phyloP scores from a whole-genome alignment of 2,888 invertebrate genomes.

The Eurytoma californica region DNA sequence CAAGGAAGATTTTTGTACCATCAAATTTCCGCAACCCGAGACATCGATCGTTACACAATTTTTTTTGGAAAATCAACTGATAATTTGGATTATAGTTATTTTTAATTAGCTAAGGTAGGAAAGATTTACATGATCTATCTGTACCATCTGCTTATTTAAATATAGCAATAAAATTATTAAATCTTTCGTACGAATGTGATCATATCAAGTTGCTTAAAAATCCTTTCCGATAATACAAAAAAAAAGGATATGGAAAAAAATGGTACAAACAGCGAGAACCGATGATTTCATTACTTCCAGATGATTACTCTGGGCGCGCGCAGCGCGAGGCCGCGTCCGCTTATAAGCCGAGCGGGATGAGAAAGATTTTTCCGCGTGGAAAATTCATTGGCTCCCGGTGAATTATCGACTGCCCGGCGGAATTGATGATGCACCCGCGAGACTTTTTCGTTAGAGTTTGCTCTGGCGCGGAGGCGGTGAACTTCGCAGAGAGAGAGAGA shows the following conservation, averaged over 20 bases:
- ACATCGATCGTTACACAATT: no score
- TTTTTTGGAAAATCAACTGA: no score
- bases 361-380: not conserved
- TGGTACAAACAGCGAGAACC: not conserved
- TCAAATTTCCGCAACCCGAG: no score
- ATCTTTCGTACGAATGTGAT: no score
- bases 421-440: slow-evolving; percentile 26
- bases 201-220: no score
- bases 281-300: slow-evolving; percentile 30
- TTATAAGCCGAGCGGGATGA: not conserved
- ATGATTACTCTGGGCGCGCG: slow-evolving; percentile 8
- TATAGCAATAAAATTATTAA: no score
- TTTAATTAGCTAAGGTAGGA: no score
- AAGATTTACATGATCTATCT: no score
- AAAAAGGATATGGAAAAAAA: not conserved
- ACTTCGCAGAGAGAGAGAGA: not conserved
- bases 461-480: not conserved
- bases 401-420: slow-evolving; percentile 30
- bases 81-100: no score
- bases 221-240: not conserved
- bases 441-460: not conserved
- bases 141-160: no score
- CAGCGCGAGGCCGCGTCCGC: not conserved
- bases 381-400: slow-evolving; percentile 32
- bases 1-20: no score